These are phyloP conservation scores for Octopus sinensis DNA, from an alignment of 1,140 invertebrate genomes.

Conservation along the genomic window DNA sequence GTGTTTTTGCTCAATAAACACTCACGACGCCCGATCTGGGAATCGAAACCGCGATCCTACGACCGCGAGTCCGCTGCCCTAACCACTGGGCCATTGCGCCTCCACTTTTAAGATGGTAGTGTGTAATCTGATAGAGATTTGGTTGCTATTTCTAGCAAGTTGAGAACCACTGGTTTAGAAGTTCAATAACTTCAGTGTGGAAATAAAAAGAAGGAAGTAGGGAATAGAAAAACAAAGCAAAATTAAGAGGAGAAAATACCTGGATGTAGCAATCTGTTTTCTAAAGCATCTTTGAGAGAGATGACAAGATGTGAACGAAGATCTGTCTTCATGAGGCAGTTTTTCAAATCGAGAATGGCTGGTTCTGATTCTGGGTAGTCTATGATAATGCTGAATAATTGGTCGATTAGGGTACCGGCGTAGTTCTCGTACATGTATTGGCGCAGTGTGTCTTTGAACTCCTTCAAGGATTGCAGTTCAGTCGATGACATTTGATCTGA, in stretches of 20 bases:
- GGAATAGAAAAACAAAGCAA: too few species aligned
- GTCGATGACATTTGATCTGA: slow-evolving; percentile 61
- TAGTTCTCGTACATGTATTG: slow-evolving; percentile 87
- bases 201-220: too few species aligned
- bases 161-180: too few species aligned
- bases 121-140: too few species aligned
- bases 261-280: slow-evolving; percentile 57
- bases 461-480: slow-evolving; percentile 57
- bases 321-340: slow-evolving; percentile 81
- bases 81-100: too few species aligned
- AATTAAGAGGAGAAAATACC: slow-evolving; percentile 30
- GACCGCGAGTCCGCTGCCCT: too few species aligned
- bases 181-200: too few species aligned
- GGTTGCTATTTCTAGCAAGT: too few species aligned
- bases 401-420: slow-evolving; percentile 81
- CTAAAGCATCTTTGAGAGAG: slow-evolving; percentile 71
- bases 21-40: too few species aligned
- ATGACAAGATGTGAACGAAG: slow-evolving; percentile 72
- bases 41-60: too few species aligned
- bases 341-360: slow-evolving; percentile 83
- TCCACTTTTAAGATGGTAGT: too few species aligned
- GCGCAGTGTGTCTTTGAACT: slow-evolving; percentile 61
- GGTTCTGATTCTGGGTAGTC: slow-evolving; percentile 94
- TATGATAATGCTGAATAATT: slow-evolving; percentile 93
- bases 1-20: too few species aligned